Conservation (phyloP, 2,113 vertebrate genomes). For the Siphamia tubifer region DNA sequence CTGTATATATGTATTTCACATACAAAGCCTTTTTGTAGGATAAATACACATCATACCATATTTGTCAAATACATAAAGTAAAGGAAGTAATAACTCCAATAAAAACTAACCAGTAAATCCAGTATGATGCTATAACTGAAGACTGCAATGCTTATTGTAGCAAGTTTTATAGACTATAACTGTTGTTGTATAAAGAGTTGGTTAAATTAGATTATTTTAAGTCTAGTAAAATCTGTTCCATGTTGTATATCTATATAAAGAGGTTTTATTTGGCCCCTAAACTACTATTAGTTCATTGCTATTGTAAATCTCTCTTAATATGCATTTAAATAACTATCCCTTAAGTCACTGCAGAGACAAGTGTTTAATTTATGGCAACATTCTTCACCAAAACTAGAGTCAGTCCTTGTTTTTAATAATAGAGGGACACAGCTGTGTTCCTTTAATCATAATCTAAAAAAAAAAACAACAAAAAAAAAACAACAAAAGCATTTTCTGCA, state of each 20-base stretch:
- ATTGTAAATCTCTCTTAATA: no score
- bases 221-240: no score
- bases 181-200: not conserved
- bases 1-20: constrained; percentile 3
- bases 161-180: not conserved
- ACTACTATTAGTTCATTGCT: not conserved
- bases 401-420: not conserved
- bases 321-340: not conserved
- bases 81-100: not conserved
- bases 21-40: constrained; percentile 26
- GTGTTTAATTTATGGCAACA: not conserved
- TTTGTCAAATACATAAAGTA: constrained; percentile 20
- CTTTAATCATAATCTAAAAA: constrained; percentile 3
- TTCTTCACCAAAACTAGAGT: not conserved
- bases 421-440: constrained; percentile 18
- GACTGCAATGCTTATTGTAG: constrained; percentile 12
- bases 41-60: not conserved
- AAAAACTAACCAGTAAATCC: constrained; percentile 1
- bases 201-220: not conserved
- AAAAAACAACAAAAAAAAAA: constrained; percentile 5
- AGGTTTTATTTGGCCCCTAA: not conserved
- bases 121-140: constrained; percentile 1
- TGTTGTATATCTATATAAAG: not conserved
- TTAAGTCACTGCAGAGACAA: not conserved
- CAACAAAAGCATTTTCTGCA: constrained; percentile 13